Evolutionary conservation across 1,140 invertebrate genomes (phyloP).

Genomic region (Latrodectus geometricus): DNA sequence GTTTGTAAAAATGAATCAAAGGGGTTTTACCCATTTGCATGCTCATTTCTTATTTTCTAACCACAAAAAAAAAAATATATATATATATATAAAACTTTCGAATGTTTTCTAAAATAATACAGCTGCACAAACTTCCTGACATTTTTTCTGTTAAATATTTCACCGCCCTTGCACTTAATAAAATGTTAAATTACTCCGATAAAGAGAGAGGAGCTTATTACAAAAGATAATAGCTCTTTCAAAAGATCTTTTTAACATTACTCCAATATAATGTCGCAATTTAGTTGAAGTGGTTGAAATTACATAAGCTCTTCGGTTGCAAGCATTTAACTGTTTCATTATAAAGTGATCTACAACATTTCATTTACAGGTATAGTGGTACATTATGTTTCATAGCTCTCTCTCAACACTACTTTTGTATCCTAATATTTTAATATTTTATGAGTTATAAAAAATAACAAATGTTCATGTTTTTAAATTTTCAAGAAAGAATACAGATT

Average conservation of each 20-base stretch:
- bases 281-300: background rate
- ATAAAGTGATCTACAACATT: background rate
- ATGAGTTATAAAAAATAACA: background rate
- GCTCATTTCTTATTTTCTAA: background rate
- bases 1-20: too few species aligned
- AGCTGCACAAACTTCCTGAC: background rate
- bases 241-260: background rate
- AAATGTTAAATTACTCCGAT: background rate
- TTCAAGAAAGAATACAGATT: too few species aligned
- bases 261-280: background rate
- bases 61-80: background rate
- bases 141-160: background rate
- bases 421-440: background rate
- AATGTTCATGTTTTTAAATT: too few species aligned
- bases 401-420: background rate
- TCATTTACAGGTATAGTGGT: background rate
- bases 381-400: background rate
- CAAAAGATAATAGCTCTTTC: background rate
- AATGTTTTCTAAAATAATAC: background rate
- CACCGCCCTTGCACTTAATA: background rate
- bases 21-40: too few species aligned
- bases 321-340: background rate
- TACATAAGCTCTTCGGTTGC: too few species aligned
- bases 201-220: background rate
- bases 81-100: background rate